A percentile compares a stretch with the other conserved stretches of the same genome.
Evolutionary conservation across 2,888 invertebrate genomes (phyloP).

Genomic region (Congeria kusceri): DNA sequence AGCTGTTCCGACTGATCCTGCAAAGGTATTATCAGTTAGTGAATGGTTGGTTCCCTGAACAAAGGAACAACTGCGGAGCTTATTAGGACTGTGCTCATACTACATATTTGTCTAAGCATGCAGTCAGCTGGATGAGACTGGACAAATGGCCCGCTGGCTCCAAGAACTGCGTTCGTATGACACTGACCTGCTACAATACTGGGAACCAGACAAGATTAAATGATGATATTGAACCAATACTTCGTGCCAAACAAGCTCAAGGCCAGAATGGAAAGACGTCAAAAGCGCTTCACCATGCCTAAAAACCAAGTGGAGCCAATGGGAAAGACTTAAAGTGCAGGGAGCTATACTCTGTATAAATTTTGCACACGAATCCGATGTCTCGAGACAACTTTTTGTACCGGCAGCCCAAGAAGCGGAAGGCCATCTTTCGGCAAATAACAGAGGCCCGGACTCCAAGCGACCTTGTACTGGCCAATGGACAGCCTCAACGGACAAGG

Average conservation of each 20-base stretch:
- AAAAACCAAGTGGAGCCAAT: background rate
- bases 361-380: background rate
- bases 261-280: background rate
- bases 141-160: conserved; percentile 43
- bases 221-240: background rate
- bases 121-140: conserved; percentile 47
- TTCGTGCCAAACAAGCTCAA: background rate
- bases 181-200: background rate
- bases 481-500: too few relatives aligned
- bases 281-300: background rate
- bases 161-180: conserved; percentile 38
- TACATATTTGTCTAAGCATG: conserved; percentile 13
- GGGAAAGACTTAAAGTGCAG: background rate
- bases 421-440: too few relatives aligned
- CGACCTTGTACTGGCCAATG: too few relatives aligned
- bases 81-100: background rate
- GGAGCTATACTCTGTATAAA: background rate
- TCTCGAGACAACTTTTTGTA: conserved; percentile 6
- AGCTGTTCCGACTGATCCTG: conserved; percentile 25
- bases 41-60: conserved; percentile 5
- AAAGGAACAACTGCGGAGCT: background rate
- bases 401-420: too few relatives aligned
- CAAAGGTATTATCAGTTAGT: background rate
- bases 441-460: too few relatives aligned
- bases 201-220: background rate